These are phyloP conservation scores for Rhagonycha fulva DNA, from an alignment of 2,888 invertebrate species.

Conservation along the genomic window DNA sequence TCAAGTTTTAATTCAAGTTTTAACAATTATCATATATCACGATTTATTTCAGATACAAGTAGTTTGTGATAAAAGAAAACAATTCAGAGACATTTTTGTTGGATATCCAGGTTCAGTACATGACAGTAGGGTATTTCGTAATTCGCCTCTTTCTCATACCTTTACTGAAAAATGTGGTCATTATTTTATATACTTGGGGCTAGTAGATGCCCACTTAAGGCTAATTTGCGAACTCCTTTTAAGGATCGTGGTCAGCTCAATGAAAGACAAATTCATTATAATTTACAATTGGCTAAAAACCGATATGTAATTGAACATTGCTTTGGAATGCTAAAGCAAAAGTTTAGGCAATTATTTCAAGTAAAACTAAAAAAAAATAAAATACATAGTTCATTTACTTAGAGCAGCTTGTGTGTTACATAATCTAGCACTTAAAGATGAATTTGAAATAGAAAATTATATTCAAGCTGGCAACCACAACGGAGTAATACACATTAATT, in stretches of 20 bases:
- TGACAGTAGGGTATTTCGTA: slow-evolving; percentile 9
- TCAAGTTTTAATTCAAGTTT: not conserved
- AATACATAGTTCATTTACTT: not conserved
- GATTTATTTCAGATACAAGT: slow-evolving; percentile 3
- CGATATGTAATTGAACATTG: slow-evolving; percentile 24
- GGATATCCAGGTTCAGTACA: slow-evolving; percentile 19
- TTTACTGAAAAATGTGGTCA: slow-evolving; percentile 2
- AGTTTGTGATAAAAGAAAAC: slow-evolving; percentile 9
- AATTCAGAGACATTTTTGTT: slow-evolving; percentile 10
- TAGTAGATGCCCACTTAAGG: slow-evolving; percentile 14
- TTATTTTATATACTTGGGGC: slow-evolving; percentile 15
- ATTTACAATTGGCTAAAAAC: slow-evolving; percentile 16
- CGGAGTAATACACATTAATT: too few species aligned
- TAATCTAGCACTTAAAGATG: not conserved
- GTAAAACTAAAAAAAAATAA: slow-evolving; percentile 19
- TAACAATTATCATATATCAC: too few species aligned
- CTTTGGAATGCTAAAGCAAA: slow-evolving; percentile 25
- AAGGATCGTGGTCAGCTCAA: slow-evolving; percentile 16
- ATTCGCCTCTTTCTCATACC: not conserved
- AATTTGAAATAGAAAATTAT: too few species aligned
- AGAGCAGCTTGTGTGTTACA: slow-evolving; percentile 17
- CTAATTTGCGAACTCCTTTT: slow-evolving; percentile 19
- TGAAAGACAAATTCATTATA: slow-evolving; percentile 15
- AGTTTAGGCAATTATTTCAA: slow-evolving; percentile 19
- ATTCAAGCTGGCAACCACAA: too few species aligned